Conservation (phyloP, 2,113 vertebrate genomes). For the Nycticorax nycticorax region DNA sequence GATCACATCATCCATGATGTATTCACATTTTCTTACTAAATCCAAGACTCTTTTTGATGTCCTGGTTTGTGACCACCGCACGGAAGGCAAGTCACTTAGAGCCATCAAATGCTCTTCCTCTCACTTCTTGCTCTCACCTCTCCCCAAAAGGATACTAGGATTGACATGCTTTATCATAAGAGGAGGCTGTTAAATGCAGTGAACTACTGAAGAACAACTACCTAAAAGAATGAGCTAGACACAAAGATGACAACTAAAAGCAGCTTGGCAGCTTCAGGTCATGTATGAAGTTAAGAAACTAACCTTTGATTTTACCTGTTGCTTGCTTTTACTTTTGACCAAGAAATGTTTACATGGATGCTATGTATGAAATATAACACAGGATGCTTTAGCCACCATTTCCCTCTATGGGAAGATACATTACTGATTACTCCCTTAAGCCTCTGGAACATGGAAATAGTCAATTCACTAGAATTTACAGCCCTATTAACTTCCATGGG, state of each 20-base stretch:
- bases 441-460: not conserved
- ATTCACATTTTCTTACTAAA: not conserved
- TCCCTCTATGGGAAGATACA: not conserved
- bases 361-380: not conserved
- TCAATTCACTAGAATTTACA: not conserved
- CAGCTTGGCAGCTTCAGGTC: not conserved
- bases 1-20: not conserved
- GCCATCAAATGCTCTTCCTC: not conserved
- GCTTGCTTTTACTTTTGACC: not conserved
- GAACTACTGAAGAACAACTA: not conserved
- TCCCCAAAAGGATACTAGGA: not conserved
- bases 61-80: not conserved
- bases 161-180: not conserved
- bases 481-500: not conserved
- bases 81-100: not conserved
- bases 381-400: not conserved
- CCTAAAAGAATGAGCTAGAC: not conserved
- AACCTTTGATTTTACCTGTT: not conserved
- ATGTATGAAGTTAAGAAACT: not conserved
- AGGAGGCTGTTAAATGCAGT: not conserved
- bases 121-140: not conserved
- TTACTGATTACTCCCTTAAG: not conserved
- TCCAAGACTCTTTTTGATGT: not conserved
- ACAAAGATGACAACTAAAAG: not conserved
- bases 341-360: not conserved